Percentiles rank a stretch among this genome's conserved stretches.
Conservation (phyloP, 2,113 vertebrate genomes). For the Mastomys natalensis region DNA sequence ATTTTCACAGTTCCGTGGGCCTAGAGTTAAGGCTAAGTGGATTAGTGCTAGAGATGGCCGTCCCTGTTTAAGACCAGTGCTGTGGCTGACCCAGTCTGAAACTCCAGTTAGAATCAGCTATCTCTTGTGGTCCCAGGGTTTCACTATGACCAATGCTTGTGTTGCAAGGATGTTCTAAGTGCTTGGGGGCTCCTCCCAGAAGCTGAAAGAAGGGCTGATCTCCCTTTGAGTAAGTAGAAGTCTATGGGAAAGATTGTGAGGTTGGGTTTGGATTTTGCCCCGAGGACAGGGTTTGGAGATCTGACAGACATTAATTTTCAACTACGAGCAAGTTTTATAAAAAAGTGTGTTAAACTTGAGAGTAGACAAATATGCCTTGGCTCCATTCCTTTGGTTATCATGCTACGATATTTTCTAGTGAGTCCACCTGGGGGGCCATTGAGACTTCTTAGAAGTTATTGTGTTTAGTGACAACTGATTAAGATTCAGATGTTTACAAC, state of each 20-base stretch:
- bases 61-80: neutral
- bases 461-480: neutral
- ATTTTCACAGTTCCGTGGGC: neutral
- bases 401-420: neutral
- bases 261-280: neutral
- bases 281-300: too few relatives aligned
- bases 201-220: neutral
- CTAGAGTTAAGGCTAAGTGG: neutral
- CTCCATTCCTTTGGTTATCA: neutral
- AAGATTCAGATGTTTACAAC: neutral
- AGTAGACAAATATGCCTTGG: neutral
- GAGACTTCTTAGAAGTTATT: neutral
- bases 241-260: neutral
- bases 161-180: neutral
- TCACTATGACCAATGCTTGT: neutral
- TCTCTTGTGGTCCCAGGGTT: too few relatives aligned
- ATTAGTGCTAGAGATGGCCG: neutral
- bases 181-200: neutral
- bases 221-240: neutral
- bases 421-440: neutral
- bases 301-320: neutral
- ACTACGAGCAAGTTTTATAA: neutral
- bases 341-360: neutral
- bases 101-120: neutral
- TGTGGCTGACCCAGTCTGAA: neutral